A percentile compares a stretch with the other conserved stretches of the same genome.
Conservation (phyloP, 2,797 vertebrate genomes). For the Silurus lanzhouensis region DNA sequence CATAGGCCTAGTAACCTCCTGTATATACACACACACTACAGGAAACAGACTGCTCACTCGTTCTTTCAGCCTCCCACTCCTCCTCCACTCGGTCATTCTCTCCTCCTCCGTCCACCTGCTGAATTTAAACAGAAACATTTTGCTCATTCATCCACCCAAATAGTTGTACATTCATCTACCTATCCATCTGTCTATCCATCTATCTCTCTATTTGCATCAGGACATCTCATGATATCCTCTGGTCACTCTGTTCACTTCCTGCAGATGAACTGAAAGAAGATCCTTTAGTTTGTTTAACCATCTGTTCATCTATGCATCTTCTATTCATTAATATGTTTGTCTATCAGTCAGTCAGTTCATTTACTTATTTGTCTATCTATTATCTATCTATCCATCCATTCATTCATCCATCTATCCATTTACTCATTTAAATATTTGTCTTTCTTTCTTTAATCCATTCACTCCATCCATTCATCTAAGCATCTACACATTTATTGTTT, state of each 20-base stretch:
- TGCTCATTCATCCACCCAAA: conserved; percentile 3
- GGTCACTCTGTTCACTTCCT: not conserved
- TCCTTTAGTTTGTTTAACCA: not conserved
- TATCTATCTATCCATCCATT: not conserved
- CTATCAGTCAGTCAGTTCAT: not conserved
- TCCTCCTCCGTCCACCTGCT: conserved; percentile 33
- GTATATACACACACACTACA: conserved; percentile 28
- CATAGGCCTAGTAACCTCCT: not conserved
- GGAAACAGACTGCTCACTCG: conserved; percentile 34
- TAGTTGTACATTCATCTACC: not conserved
- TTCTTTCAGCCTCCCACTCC: conserved; percentile 29
- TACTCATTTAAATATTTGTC: not conserved
- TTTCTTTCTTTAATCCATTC: not conserved
- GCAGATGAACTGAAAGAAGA: not conserved
- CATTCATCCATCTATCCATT: not conserved
- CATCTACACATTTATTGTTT: no score
- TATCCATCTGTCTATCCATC: not conserved
- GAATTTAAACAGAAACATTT: conserved; percentile 36
- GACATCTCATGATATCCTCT: no score
- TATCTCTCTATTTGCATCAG: not conserved
- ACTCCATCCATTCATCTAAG: no score
- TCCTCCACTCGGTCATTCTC: conserved; percentile 25
- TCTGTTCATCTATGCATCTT: not conserved
- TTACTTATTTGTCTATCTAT: not conserved
- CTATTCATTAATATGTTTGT: not conserved